phyloP scores from a whole-genome alignment of 2,797 vertebrate species.

The Apodemus agrarius region DNA sequence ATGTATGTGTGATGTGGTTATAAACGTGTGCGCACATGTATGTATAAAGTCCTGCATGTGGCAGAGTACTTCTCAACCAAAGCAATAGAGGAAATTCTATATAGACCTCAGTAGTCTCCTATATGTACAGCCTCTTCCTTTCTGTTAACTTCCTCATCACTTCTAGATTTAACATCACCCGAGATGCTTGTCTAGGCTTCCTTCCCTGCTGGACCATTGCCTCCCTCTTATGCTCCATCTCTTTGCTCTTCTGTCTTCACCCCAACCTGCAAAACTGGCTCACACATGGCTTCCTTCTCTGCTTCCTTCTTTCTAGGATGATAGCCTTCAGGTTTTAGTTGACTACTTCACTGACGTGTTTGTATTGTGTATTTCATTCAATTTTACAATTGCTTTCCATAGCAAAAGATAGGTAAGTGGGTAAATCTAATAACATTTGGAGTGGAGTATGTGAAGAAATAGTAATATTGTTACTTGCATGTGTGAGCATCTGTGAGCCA shows the following conservation, averaged over 20 bases:
- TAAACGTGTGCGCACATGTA: neutral
- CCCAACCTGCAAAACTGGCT: neutral
- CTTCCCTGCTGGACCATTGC: too few species aligned
- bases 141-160: too few species aligned
- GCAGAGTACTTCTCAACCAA: too few species aligned
- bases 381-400: neutral
- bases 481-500: neutral
- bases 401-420: too few species aligned
- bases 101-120: neutral
- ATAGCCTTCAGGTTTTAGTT: neutral
- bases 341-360: neutral
- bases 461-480: too few species aligned
- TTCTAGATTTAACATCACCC: neutral
- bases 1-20: too few species aligned
- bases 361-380: neutral
- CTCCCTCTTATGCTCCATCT: fast-evolving
- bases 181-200: neutral
- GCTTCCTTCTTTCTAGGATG: neutral
- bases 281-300: neutral
- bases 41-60: too few species aligned
- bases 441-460: neutral
- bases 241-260: neutral
- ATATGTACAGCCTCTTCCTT: neutral
- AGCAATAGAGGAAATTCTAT: neutral
- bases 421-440: neutral